Evolutionary conservation across 2,888 invertebrate species (phyloP), one percentile per base, ranked within the genome.

Genomic region (Boloria selene): DNA sequence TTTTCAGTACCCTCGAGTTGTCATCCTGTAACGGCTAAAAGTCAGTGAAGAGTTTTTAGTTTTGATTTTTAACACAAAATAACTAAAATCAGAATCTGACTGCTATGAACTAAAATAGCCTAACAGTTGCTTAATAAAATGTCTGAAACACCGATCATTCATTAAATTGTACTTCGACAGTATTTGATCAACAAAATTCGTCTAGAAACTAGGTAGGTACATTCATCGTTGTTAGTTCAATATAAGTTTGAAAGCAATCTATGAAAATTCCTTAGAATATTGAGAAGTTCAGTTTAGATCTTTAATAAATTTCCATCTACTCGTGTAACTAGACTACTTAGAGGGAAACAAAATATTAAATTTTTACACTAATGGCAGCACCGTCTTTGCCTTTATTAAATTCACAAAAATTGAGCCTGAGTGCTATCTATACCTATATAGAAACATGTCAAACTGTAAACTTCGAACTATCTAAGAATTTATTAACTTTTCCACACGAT

Each of bases 181-280:
- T 45, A 56, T 45, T 56, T 22, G n/a, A 45, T 56, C 45, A 56
- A 56, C n/a, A 10, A 44, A 44, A 55, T 44, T 22, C 18, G 4
- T 38, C 31, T 38, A 10, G 31, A 38, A 38, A 42, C 17, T n/a
- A 66, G 22, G 14, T n/a, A 66, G 22, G 14, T 55, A 16, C 7
- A 16, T 56, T 42, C 26, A 54, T 56, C 22, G 10, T 56, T 44
- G 13, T 45, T 45, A 45, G 22, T 45, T 45, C 14, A 13, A 45
- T 26, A 26, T 56, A 56, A 56, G 45, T 56, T 56, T 56, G 56
- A 45, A 56, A 56, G 56, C 56, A 56, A 56, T 56, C 26, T 56
- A 26, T 56, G 26, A 13, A n/a, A 56, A 56, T 26, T 45, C 45
- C 56, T 45, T n/a, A 14, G 22, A 45, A 56, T 56, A 45, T 44